Base-by-base conservation (phyloP, 2,888 invertebrate species). In the Merodon equestris region DNA sequence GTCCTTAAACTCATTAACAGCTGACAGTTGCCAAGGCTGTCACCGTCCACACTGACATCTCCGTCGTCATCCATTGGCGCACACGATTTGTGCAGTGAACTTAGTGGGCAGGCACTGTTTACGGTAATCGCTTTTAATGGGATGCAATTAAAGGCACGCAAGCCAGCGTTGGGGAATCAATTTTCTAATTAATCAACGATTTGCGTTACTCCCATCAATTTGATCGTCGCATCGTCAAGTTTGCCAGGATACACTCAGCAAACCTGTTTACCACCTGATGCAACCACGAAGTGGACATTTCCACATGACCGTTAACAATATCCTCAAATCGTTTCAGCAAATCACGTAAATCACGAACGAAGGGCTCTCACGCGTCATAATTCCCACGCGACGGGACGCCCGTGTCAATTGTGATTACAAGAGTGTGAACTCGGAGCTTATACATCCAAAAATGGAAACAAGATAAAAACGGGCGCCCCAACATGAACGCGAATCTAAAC, bases 371-470 rank as follows among this genome's bases (percentile, higher is more conserved):
- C n/a, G n/a, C n/a, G n/a, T n/a, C n/a, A n/a, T n/a, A n/a, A n/a
- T 27, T 27, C 27, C 27, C 27, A 27, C 27, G 27, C 27, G 27
- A 27, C 27, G 27, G 27, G 27, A 27, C 17, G 18, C 51, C 15
- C 45, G 5, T 12, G 15, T 19, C 18, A 12, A 53, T 15, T 53
- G 45, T 64, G 56, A 56, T 56, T 67, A 66, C 53, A 66, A 15
- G 51, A 67, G 47, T 61, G 77, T 73, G 54, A 77, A 63, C 9
- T 67, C 42, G 53, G 61, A 27, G 27, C 7, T 60, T 18, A 67
- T 72, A 66, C 66, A 61, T 51, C 73, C 73, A 73, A 77, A 77
- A 47, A 73, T 67, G 76, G 77, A 63, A 61, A 53, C 73, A 61
- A 61, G 47, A 61, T 63, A 56, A 63, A 63, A 58, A 58, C 63